Conservation (phyloP, 1,140 invertebrate genomes). For the Platyscapa corneri region DNA sequence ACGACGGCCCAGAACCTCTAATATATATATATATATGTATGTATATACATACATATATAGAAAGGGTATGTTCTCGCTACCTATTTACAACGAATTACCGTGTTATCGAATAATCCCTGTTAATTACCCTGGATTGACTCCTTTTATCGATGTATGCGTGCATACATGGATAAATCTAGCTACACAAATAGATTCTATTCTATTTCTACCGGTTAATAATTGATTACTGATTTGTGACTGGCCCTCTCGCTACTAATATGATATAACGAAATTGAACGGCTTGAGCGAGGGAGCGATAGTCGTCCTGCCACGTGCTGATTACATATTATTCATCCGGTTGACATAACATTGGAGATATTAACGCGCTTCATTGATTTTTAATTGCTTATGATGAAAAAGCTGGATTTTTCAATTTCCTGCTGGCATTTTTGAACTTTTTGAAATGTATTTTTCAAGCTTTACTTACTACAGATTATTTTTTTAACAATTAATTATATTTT, state of each 20-base stretch:
- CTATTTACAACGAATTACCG: conserved; percentile 65
- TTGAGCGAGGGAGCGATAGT: background rate
- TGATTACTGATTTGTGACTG: conserved; percentile 29
- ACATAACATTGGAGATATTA: too few relatives aligned
- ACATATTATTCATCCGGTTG: conserved; percentile 12
- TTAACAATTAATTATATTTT: too few relatives aligned
- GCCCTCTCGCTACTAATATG: background rate
- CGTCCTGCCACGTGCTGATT: background rate
- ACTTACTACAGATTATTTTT: too few relatives aligned
- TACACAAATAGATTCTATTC: too few relatives aligned
- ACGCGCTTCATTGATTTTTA: conserved; percentile 19
- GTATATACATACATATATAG: background rate
- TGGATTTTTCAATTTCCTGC: background rate
- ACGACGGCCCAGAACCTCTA: conserved; percentile 28
- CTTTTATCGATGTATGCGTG: background rate
- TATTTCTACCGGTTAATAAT: conserved; percentile 29
- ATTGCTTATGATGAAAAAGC: background rate
- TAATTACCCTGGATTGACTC: conserved; percentile 21
- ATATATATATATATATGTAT: background rate
- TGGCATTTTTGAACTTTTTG: background rate
- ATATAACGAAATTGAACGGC: conserved; percentile 19
- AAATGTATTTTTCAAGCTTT: too few relatives aligned
- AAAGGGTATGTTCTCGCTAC: conserved; percentile 44
- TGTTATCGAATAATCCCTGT: conserved; percentile 61
- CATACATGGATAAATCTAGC: background rate